Evolutionary conservation across 2,113 vertebrate species (phyloP), one percentile per base, ranked within the genome.

Genomic region (Danionella cerebrum): DNA sequence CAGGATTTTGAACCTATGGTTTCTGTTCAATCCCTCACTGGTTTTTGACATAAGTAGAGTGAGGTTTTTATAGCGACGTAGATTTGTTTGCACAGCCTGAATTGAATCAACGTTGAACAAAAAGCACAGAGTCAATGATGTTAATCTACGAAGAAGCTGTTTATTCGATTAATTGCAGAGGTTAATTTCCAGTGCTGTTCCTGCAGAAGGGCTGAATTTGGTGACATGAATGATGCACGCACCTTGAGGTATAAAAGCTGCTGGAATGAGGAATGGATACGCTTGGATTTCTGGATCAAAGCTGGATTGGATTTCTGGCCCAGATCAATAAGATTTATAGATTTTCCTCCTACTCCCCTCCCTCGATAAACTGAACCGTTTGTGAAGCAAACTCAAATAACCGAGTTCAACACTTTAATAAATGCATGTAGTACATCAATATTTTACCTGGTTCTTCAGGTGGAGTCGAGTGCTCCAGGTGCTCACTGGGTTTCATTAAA

Each of bases 241-340:
- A 9, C 18, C 9, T 0, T 10, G 50, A 52, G 50, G 25, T 25
- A 53, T 5, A 1, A 33, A 27, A 8, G 19, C 14, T 4, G 33
- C 29, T 53, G 51, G 13, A 33, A 53, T 13, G 29, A 33, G 16
- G 27, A 53, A 53, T 53, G 51, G 25, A 14, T 5, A 29, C 18
- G 51, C 9, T 6, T 33, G 27, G 51, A 33, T 33, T 33, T 29
- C 16, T 33, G 51, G 51, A 33, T 53, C 51, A 25, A 24, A 31
- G 14, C 13, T 25, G 24, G 24, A 29, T 44, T 14, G 4, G 7
- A 27, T 27, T 27, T 29, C 24, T 60, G 57, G 38, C 10, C 22
- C 38, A 44, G 21, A 60, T 60, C 38, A 60, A 6, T 29, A 8
- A 29, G 57, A 31, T 60, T 60, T 60, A 31, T 44, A 44, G 57